A percentile compares a stretch with the other conserved stretches of the same genome.
Evolutionary conservation across 2,888 invertebrate genomes (phyloP).

Genomic region (Volucella bombylans): DNA sequence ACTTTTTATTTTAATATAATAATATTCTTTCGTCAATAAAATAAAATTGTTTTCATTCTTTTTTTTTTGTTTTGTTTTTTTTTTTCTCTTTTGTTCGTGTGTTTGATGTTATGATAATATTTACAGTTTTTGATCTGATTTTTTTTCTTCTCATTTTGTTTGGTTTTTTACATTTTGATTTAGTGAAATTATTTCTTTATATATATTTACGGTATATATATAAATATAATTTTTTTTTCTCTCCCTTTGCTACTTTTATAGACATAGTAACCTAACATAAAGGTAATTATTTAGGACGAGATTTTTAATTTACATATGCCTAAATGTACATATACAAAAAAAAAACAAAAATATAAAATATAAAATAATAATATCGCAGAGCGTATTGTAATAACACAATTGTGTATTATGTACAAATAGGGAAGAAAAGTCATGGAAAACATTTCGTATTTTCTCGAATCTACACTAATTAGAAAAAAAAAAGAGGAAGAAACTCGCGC

Average conservation of each 20-base stretch:
- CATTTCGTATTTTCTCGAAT: conserved; percentile 27
- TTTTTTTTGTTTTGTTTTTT: conserved; percentile 36
- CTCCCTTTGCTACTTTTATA: conserved; percentile 38
- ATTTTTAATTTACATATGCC: conserved; percentile 30
- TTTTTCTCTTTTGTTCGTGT: conserved; percentile 19
- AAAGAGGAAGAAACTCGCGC: conserved; percentile 7
- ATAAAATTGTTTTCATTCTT: conserved; percentile 63
- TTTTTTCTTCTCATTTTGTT: neutral
- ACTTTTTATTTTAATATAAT: conserved; percentile 59
- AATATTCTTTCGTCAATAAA: conserved; percentile 65
- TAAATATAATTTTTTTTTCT: conserved; percentile 31
- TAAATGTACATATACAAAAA: no score
- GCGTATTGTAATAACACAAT: conserved; percentile 9
- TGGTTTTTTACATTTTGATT: conserved; percentile 38
- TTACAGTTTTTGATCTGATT: conserved; percentile 38
- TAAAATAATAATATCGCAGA: neutral
- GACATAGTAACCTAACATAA: conserved; percentile 40
- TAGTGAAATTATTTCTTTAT: conserved; percentile 40
- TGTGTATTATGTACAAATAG: conserved; percentile 25
- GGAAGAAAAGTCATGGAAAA: conserved; percentile 8
- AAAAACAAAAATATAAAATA: no score
- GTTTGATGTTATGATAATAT: conserved; percentile 29
- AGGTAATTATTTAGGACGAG: conserved; percentile 42
- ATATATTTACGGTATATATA: conserved; percentile 53
- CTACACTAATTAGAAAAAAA: conserved; percentile 31